These are phyloP conservation scores for Clistopyga incitator DNA, from an alignment of 2,888 invertebrate species.

Conservation along the genomic window DNA sequence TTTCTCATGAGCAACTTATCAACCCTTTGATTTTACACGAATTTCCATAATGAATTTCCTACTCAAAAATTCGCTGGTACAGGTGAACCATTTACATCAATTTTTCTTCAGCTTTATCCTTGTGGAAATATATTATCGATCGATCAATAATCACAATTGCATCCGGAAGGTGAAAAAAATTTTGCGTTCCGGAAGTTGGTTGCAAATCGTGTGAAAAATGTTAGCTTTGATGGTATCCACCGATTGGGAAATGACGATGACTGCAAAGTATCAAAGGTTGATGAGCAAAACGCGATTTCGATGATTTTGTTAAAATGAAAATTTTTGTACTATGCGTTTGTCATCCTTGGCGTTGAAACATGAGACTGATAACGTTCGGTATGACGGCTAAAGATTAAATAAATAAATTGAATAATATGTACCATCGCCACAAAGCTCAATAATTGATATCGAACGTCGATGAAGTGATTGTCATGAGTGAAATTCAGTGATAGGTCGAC, in stretches of 20 bases:
- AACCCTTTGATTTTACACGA: not conserved
- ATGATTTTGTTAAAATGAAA: too few relatives aligned
- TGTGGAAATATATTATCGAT: too few relatives aligned
- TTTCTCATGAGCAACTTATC: not conserved
- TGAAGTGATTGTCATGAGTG: not conserved
- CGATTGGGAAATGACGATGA: too few relatives aligned
- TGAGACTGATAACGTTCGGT: not conserved
- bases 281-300: too few relatives aligned
- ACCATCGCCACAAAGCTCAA: conserved; percentile 1
- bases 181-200: not conserved
- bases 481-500: conserved; percentile 22
- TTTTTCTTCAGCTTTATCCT: not conserved
- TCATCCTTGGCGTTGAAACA: not conserved
- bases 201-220: too few relatives aligned
- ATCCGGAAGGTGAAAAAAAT: not conserved
- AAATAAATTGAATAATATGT: not conserved
- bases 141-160: too few relatives aligned
- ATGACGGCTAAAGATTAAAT: not conserved
- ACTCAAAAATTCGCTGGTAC: not conserved
- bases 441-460: conserved; percentile 9
- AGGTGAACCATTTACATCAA: not conserved
- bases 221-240: too few relatives aligned
- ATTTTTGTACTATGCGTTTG: too few relatives aligned
- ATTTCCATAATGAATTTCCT: not conserved
- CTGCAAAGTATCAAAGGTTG: too few relatives aligned